Base-by-base conservation (phyloP, 2,797 vertebrate species). In the Diceros bicornis region DNA sequence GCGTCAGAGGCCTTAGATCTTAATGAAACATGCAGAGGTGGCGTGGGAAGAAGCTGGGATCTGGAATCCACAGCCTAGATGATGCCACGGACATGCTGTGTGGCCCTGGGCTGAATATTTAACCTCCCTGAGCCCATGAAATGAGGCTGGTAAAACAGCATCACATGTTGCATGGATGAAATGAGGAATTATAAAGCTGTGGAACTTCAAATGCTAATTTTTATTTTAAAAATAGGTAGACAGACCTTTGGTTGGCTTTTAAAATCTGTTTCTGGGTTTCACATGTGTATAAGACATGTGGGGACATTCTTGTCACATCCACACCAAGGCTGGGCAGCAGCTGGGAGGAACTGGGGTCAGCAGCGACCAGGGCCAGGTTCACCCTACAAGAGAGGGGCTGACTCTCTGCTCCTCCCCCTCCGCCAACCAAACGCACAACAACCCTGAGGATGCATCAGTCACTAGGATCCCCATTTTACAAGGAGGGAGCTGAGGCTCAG, bases 41-140 rank as follows among this genome's bases (percentile, higher is more conserved):
- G 84, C 1, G 18, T 71, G 71, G 74, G 75, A 68, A 88, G 61
- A 68, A 71, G 32, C 71, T 27, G 34, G 44, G 66, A 55, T 37
- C 84, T 74, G 62, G 92, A 79, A 81, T 61, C 74, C 75, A 82
- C 32, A 34, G 71, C 74, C 27, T 37, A 29, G 44, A 69, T 85
- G 71, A 64, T 25, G 25, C 16, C 47, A 9, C 1, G 37, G 20
- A 68, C 0, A 0, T 20, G 61, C 72, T 96, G 52, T 81, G 84
- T 68, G 55, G 41, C 84, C 78, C 72, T 57, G 90, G 32, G 57
- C 50, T 71, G 78, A 52, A 75, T 74, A 59, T 57, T 81, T 84
- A 68, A 89, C 89, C 32, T 92, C 88, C 86, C 93, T 55, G 93
- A 91, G 86, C 23, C 29, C 64, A 71, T 27, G 32, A 47, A 89